A percentile compares a stretch with the other conserved stretches of the same genome.
Conservation (phyloP, 1,140 invertebrate species). For the Orussus abietinus region DNA sequence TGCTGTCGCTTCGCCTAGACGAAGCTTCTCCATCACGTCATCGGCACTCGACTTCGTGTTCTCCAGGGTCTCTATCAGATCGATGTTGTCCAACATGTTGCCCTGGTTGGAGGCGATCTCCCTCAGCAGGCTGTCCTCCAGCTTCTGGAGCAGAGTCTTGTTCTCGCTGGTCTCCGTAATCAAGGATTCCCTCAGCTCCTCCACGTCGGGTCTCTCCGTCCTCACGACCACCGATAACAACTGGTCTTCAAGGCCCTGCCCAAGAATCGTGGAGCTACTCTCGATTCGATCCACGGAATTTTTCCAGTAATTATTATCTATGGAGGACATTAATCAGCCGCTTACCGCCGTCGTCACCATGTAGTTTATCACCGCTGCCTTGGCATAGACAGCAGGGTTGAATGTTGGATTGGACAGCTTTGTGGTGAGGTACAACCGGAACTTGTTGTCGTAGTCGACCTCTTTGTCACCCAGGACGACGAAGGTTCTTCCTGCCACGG, state of each 20-base stretch:
- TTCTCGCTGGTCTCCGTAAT: slow-evolving; percentile 83
- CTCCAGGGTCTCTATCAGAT: slow-evolving; percentile 80
- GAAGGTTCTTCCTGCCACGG: slow-evolving; percentile 67
- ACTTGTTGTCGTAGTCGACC: slow-evolving; percentile 83
- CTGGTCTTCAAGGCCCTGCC: slow-evolving; percentile 81
- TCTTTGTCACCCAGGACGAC: slow-evolving; percentile 82
- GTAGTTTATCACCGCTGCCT: slow-evolving; percentile 86
- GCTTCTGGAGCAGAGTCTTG: slow-evolving; percentile 73
- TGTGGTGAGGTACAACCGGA: slow-evolving; percentile 83
- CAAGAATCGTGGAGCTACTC: too few relatives aligned
- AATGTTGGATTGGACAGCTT: slow-evolving; percentile 84
- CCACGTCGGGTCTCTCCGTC: slow-evolving; percentile 77
- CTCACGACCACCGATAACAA: slow-evolving; percentile 81
- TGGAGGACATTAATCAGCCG: too few relatives aligned
- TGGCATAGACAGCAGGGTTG: slow-evolving; percentile 78
- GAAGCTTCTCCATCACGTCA: slow-evolving; percentile 73
- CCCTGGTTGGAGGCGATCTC: slow-evolving; percentile 80
- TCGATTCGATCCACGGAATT: slow-evolving; percentile 4
- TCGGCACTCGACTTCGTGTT: slow-evolving; percentile 80
- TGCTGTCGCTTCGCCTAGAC: slow-evolving; percentile 68
- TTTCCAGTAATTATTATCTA: too few relatives aligned
- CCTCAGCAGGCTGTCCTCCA: slow-evolving; percentile 78
- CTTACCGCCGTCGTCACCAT: slow-evolving; percentile 74
- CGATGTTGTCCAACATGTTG: slow-evolving; percentile 88
- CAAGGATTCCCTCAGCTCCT: slow-evolving; percentile 78